These are phyloP conservation scores for Leptopilina boulardi DNA, from an alignment of 1,140 invertebrate species.

Conservation along the genomic window DNA sequence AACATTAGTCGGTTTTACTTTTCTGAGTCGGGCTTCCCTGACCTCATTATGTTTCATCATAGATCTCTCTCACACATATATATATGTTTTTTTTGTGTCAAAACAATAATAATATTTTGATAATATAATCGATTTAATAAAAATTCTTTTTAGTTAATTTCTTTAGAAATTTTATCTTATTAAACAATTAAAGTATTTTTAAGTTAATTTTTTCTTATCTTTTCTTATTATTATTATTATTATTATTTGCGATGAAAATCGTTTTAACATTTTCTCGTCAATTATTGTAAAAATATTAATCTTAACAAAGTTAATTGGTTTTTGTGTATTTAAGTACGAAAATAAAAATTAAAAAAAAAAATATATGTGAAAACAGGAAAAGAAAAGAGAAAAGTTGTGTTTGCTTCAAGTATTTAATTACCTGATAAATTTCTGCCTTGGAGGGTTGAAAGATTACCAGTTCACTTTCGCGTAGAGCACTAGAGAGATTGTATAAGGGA, in stretches of 20 bases:
- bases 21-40: constrained; percentile 63
- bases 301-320: neutral
- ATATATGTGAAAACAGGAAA: neutral
- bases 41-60: constrained; percentile 59
- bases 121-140: neutral
- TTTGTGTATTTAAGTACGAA: neutral
- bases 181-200: neutral
- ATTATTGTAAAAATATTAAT: neutral
- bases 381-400: constrained; percentile 32
- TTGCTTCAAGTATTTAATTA: constrained; percentile 48
- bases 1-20: constrained; percentile 45
- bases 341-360: neutral
- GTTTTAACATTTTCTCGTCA: no score
- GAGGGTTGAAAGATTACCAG: constrained; percentile 3
- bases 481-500: neutral
- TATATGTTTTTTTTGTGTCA: neutral
- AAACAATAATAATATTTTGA: constrained; percentile 1
- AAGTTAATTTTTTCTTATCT: no score
- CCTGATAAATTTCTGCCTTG: constrained; percentile 44
- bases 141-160: no score
- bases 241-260: no score
- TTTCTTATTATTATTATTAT: no score
- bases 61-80: neutral
- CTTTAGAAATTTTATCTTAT: no score
- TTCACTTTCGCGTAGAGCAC: neutral